Percentiles rank a stretch among this genome's conserved stretches.
These are phyloP conservation scores for Drosophila varians DNA, from an alignment of 1,140 invertebrate species.

Conservation along the genomic window DNA sequence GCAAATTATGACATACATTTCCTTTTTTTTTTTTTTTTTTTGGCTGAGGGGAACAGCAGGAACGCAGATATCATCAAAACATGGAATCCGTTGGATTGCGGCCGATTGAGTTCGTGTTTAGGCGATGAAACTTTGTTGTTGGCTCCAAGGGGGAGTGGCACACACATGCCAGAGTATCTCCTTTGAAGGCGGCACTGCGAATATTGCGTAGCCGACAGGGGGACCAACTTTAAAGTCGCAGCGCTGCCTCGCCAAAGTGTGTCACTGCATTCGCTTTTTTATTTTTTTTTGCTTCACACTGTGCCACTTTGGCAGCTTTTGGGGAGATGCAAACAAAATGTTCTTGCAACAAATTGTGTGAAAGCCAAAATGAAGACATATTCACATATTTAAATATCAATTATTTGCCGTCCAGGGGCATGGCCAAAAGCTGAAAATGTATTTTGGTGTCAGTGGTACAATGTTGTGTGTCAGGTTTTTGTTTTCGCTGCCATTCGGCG, in stretches of 20 bases:
- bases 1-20: conserved; percentile 52
- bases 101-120: conserved; percentile 15
- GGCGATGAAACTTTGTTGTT: conserved; percentile 2
- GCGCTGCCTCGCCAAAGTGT: conserved; percentile 20
- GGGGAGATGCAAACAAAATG: conserved; percentile 65
- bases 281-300: conserved; percentile 23
- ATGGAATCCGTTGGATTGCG: conserved; percentile 9
- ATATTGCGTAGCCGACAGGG: conserved; percentile 66
- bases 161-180: neutral
- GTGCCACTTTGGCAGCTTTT: conserved; percentile 32
- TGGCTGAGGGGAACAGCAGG: neutral
- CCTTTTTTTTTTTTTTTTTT: neutral
- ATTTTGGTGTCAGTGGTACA: conserved; percentile 69
- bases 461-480: conserved; percentile 62
- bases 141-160: conserved; percentile 1
- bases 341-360: conserved; percentile 68
- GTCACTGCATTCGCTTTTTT: conserved; percentile 38
- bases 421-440: conserved; percentile 47
- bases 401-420: conserved; percentile 1
- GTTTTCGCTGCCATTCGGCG: too few species aligned
- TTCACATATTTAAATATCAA: neutral
- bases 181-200: conserved; percentile 14
- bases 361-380: conserved; percentile 5
- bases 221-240: conserved; percentile 34
- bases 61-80: conserved; percentile 34